Evolutionary conservation across 2,888 invertebrate genomes (phyloP).

Genomic region (Ormyrus labotus): DNA sequence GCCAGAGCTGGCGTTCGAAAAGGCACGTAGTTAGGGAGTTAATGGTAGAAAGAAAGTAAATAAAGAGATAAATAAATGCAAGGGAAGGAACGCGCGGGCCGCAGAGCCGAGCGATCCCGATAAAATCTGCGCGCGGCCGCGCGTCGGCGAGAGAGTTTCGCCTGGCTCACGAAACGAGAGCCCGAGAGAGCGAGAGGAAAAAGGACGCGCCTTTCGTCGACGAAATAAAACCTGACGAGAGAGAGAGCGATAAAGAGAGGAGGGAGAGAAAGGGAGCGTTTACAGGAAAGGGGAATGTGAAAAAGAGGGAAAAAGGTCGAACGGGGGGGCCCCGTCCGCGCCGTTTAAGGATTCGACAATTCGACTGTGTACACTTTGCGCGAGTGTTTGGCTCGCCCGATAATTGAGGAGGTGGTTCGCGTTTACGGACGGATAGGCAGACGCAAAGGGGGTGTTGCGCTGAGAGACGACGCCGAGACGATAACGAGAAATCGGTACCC

Average conservation of each 20-base stretch:
- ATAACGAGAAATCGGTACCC: too few relatives aligned
- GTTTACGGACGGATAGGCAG: too few relatives aligned
- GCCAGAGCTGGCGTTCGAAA: constrained; percentile 36
- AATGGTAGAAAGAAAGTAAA: constrained; percentile 52
- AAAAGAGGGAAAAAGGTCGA: constrained; percentile 52
- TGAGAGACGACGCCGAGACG: too few relatives aligned
- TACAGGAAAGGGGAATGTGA: constrained; percentile 51
- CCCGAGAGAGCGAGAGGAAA: constrained; percentile 18
- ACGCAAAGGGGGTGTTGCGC: too few relatives aligned
- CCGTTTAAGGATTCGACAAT: constrained; percentile 36
- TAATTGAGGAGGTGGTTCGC: not conserved
- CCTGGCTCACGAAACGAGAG: constrained; percentile 7
- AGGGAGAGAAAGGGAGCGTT: constrained; percentile 35
- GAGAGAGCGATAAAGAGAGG: constrained; percentile 42
- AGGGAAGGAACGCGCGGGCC: constrained; percentile 6
- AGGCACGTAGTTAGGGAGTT: constrained; percentile 41
- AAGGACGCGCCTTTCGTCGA: constrained; percentile 20
- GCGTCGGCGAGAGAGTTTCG: constrained; percentile 4
- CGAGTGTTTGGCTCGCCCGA: not conserved
- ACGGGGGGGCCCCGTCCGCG: not conserved
- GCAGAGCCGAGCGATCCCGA: constrained; percentile 33
- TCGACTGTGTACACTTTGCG: constrained; percentile 10
- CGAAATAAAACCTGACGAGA: constrained; percentile 2
- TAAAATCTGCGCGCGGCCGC: constrained; percentile 36
- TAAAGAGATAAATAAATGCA: constrained; percentile 53